Evolutionary conservation across 23 tunicate genomes (phyloP), one percentile per base, ranked within the genome.

Genomic region (Ascidia mentula): DNA sequence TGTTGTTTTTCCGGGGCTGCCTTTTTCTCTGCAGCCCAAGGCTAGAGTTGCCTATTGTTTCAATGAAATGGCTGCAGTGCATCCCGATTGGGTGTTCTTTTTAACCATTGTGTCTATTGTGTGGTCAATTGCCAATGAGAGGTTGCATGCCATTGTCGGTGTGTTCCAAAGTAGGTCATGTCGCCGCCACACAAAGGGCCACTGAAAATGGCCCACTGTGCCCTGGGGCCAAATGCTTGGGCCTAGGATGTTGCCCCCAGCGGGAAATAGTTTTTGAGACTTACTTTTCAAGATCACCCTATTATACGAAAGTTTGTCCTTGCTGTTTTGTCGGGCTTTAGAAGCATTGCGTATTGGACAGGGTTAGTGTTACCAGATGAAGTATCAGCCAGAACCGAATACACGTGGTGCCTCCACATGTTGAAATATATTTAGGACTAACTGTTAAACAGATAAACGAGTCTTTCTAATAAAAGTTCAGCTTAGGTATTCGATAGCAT

Each of bases 141-240:
- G 45, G 80, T 77, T 45, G 80, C 80, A 77, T 46, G 80, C 80
- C 45, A 77, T 77, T 77, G 80, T 77, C 32, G 45, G 74, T 77
- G 31, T 18, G n/a, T 53, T 2, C 36, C 15, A 9, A 77, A 9
- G n/a, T 77, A 69, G 80, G 80, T 77, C 80, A 53, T 28, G 65
- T 26, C 65, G 1, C 24, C 28, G 22, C 65, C 4, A 53, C 65
- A 53, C 65, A 53, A 53, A 20, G n/a, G 65, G 65, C 65, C 13
- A 53, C 65, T 20, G 65, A 53, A 53, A 53, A 53, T 53, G 65
- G 65, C 65, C 24, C 22, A 53, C 65, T 53, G 65, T 28, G 65
- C 65, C 65, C 65, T 28, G 65, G 65, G 65, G 65, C 28, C 65
- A 53, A 53, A 53, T 53, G 65, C 65, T 53, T 53, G 65, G 24